Conservation (phyloP, 2,888 invertebrate genomes). For the Drosophila neonasuta region DNA sequence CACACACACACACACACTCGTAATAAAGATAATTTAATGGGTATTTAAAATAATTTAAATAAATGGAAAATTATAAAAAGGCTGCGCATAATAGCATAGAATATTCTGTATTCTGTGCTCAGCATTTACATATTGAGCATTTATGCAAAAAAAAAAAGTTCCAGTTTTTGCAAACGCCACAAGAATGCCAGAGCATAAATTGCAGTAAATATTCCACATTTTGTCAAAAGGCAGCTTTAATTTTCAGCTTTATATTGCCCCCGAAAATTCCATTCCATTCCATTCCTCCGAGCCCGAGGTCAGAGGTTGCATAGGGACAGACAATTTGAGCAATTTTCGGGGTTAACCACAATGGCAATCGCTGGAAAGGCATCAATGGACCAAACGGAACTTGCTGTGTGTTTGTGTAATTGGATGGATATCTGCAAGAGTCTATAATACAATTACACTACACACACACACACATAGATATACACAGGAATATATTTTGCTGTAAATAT, state of each 20-base stretch:
- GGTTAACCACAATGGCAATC: slow-evolving; percentile 22
- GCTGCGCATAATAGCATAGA: slow-evolving; percentile 6
- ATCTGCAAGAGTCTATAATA: slow-evolving; percentile 10
- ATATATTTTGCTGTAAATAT: slow-evolving; percentile 22
- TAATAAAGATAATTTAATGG: slow-evolving; percentile 18
- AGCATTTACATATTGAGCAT: slow-evolving; percentile 8
- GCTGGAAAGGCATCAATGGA: slow-evolving; percentile 12
- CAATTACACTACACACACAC: slow-evolving; percentile 16
- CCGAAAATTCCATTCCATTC: not conserved
- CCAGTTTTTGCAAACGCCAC: slow-evolving; percentile 1
- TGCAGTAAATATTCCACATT: not conserved
- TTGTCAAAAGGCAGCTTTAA: not conserved
- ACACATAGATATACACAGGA: not conserved
- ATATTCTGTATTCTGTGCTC: not conserved
- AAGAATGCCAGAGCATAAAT: slow-evolving; percentile 2
- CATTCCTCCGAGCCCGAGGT: not conserved
- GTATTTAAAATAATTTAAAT: slow-evolving; percentile 26
- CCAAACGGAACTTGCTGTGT: slow-evolving; percentile 8
- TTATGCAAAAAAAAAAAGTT: slow-evolving; percentile 1
- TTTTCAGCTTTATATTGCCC: not conserved
- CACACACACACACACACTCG: not conserved
- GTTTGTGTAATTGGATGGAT: slow-evolving; percentile 18
- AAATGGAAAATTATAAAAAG: slow-evolving; percentile 24
- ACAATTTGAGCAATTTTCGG: slow-evolving; percentile 22
- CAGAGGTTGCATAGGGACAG: slow-evolving; percentile 3